Base-by-base conservation (phyloP, 2,113 vertebrate genomes). In the Tupaia chinensis region DNA sequence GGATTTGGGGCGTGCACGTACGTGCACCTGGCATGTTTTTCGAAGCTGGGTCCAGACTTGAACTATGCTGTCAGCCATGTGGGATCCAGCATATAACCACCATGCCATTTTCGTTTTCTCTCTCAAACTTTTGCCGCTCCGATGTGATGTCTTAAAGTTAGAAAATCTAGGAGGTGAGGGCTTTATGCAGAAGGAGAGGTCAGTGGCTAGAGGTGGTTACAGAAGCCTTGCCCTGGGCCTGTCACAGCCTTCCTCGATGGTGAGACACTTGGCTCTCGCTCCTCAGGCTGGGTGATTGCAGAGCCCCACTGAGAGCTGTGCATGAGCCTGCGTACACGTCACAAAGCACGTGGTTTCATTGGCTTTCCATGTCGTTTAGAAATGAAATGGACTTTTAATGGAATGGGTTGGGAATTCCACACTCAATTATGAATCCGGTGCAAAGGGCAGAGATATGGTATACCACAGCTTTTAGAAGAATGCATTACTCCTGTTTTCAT, bases 341-440 rank as follows among this genome's bases (percentile, higher is more conserved):
- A 77, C 1, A 22, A 34, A 77, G 84, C 91, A 87, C 66, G 87
- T 73, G 87, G 88, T 66, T 85, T 87, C 91, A 70, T 85, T 94
- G 77, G 56, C 54, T 27, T 74, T 60, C 94, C 66, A 9, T 32
- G 60, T 73, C 63, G 81, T 86, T 15, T 25, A 19, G 92, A 90
- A 91, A 91, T 58, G 80, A 93, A 93, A 32, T 86, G 94, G 78
- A 76, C 86, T 88, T 94, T 86, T 76, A 94, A 87, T 68, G 90
- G 94, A 91, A 66, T 58, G 61, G 81, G 32, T 73, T 81, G 54
- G 88, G 93, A 86, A 79, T 91, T 92, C 80, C 87, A 78, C 72
- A 32, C 23, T 80, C 76, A 70, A 11, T 87, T 81, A 68, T 15
- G 66, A 85, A 63, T 85, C 10, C 22, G 4, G 63, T 34, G 27